These are phyloP conservation scores for Noctua janthe DNA, from an alignment of 2,888 invertebrate genomes.

Conservation along the genomic window DNA sequence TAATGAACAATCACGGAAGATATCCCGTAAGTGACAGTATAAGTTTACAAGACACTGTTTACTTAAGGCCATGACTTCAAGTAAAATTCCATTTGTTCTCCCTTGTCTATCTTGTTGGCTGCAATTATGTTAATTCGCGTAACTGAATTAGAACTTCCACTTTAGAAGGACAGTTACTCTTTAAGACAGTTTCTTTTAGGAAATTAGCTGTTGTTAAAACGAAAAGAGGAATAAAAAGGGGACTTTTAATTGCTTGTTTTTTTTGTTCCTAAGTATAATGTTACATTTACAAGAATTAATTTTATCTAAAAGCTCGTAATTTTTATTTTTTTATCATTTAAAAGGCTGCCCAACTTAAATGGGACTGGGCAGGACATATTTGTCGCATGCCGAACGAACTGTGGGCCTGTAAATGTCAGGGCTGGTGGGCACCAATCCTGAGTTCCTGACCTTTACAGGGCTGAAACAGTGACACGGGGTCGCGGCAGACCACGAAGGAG, in stretches of 20 bases:
- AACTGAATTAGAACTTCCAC: constrained; percentile 49
- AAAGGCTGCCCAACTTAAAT: too few species aligned
- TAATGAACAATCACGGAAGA: too few species aligned
- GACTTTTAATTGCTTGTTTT: constrained; percentile 10
- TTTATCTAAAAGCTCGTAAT: neutral
- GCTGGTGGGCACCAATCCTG: too few species aligned
- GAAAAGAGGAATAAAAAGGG: constrained; percentile 14
- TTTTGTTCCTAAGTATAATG: neutral
- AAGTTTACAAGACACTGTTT: neutral
- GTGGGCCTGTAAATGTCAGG: too few species aligned
- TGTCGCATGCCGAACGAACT: too few species aligned
- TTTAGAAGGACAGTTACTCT: constrained; percentile 41
- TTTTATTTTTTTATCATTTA: neutral
- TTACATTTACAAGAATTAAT: constrained; percentile 1
- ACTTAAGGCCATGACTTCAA: constrained; percentile 25
- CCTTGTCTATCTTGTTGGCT: constrained; percentile 44
- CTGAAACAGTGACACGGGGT: too few species aligned
- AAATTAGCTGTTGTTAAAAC: constrained; percentile 36
- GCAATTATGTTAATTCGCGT: constrained; percentile 58
- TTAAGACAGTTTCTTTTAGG: constrained; percentile 24
- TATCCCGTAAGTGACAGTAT: too few species aligned
- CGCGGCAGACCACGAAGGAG: too few species aligned
- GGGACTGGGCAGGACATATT: too few species aligned
- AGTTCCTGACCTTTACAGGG: too few species aligned
- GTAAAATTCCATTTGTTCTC: constrained; percentile 41